Evolutionary conservation across 2,797 vertebrate genomes (phyloP), one percentile per base, ranked within the genome.

Genomic region (Sebastolobus altivelis): DNA sequence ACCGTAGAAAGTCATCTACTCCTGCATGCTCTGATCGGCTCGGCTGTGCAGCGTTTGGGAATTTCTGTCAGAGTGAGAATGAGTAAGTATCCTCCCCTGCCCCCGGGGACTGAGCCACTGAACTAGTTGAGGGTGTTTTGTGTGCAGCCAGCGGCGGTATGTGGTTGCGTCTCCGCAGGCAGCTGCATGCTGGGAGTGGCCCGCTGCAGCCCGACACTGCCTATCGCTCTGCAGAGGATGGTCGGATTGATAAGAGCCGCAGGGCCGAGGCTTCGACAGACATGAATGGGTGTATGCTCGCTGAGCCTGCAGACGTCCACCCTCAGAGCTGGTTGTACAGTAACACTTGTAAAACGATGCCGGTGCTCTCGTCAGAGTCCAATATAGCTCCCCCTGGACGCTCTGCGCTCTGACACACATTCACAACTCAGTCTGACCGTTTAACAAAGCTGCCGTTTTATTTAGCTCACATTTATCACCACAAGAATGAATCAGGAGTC

Each of bases 191-290:
- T 92, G 94, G 95, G 93, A 94, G 94, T 94, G 94, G 91, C 88
- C 83, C 65, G 49, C 88, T 22, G 83, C 83, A 86, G 87, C 87
- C 83, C 22, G 81, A 72, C 84, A 29, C 82, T 82, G 75, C 88
- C 91, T 94, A 95, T 95, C 94, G 84, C 91, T 78, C 72, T 1
- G 67, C 85, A 88, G 90, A 83, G 95, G 90, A 93, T 92, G 95
- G 94, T 75, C 38, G 35, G 33, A 52, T 71, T 94, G 95, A 96
- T 96, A 96, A 96, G 93, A 87, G 69, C 7, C 67, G n/a, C 80
- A n/a, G 83, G 84, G 72, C 37, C 43, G 52, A 74, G 77, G 81
- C 73, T 63, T 82, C 65, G 43, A 69, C 77, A 66, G 43, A 67
- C 76, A 63, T 83, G 89, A 91, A 89, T 81, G 91, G 92, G 88